Percentiles rank a stretch among this genome's conserved stretches.
Conservation (phyloP, 2,797 vertebrate genomes). For the Sitta carolinensis region DNA sequence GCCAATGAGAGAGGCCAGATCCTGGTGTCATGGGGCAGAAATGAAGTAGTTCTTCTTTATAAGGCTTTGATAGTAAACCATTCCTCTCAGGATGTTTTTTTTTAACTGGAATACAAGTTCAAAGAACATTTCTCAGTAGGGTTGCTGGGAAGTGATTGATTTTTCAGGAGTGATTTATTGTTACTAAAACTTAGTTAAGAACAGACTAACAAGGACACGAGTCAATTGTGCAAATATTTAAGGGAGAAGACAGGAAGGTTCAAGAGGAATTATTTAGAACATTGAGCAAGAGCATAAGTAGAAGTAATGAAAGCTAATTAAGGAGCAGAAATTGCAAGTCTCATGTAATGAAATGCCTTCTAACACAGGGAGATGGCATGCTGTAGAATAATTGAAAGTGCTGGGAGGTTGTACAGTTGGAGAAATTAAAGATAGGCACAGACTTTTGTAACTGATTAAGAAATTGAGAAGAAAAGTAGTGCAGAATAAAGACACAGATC, state of each 20-base stretch:
- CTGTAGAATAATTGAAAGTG: not conserved
- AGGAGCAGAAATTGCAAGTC: not conserved
- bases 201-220: not conserved
- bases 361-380: not conserved
- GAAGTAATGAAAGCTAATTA: constrained; percentile 24
- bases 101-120: not conserved
- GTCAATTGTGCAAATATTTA: constrained; percentile 22
- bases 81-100: not conserved
- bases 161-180: constrained; percentile 7
- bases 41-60: not conserved
- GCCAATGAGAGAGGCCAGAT: constrained; percentile 11
- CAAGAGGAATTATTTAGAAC: constrained; percentile 7
- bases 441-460: not conserved
- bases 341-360: not conserved
- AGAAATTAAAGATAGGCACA: not conserved
- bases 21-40: not conserved
- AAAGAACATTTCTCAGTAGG: constrained; percentile 18
- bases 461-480: not conserved
- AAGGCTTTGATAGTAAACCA: not conserved
- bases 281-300: not conserved
- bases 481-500: not conserved
- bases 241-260: not conserved
- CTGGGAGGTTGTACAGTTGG: not conserved
- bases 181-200: constrained; percentile 26
- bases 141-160: constrained; percentile 10